A percentile compares a stretch with the other conserved stretches of the same genome.
Evolutionary conservation across 2,888 invertebrate species (phyloP).

Genomic region (Caenorhabditis sp.): DNA sequence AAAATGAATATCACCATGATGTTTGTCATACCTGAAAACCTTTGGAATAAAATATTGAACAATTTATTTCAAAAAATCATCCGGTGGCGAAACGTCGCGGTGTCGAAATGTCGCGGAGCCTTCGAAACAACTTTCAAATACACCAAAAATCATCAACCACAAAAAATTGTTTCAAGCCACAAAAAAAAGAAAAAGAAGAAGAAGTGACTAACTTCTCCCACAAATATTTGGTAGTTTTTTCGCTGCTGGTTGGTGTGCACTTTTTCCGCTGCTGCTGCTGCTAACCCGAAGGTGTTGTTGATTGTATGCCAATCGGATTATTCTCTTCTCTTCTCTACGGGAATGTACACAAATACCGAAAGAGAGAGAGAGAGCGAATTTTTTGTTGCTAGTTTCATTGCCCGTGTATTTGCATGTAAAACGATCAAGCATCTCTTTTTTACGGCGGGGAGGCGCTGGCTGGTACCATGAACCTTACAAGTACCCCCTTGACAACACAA

Average conservation of each 20-base stretch:
- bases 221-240: not conserved
- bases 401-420: not conserved
- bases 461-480: not conserved
- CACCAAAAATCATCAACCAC: not conserved
- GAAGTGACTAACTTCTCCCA: not conserved
- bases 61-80: no score
- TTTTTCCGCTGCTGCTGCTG: not conserved
- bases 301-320: constrained; percentile 4
- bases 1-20: no score
- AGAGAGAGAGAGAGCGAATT: no score
- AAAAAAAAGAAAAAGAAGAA: not conserved
- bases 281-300: not conserved
- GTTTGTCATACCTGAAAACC: no score
- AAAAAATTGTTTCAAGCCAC: no score
- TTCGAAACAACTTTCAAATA: not conserved
- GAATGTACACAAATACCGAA: no score
- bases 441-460: no score
- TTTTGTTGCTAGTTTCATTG: not conserved
- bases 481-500: not conserved
- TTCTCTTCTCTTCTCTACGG: not conserved
- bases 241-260: not conserved
- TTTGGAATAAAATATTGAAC: no score
- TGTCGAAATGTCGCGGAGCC: no score
- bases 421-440: not conserved
- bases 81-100: no score